Evolutionary conservation across 2,113 vertebrate species (phyloP), one percentile per base, ranked within the genome.

Genomic region (Sigmodon hispidus): DNA sequence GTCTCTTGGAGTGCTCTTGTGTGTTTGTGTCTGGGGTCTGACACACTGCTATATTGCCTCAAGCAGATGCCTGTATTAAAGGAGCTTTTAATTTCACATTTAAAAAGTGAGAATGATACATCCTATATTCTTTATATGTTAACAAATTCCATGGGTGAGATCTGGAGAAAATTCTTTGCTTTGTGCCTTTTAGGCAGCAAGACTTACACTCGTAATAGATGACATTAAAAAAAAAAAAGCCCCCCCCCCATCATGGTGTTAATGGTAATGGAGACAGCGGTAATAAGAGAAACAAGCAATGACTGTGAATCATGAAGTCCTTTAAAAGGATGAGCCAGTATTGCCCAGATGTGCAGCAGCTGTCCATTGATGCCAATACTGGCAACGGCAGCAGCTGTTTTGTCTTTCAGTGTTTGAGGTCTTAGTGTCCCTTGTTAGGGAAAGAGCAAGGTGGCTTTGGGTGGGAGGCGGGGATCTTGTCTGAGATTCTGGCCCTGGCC

Each of bases 391-490:
- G 72, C 40, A 6, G 52, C 45, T 85, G 43, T 26, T 52, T 43
- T 0, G 6, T 2, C 2, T 6, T 21, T 7, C 0, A 16, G 0
- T 55, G 67, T 48, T 10, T 45, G 61, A 29, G 79, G 24, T 52
- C 36, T 22, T 12, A 21, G 0, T 55, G 31, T 15, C 72, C 10
- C 59, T 91, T 89, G 5, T 77, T 76, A 67, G 69, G 69, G 52
- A 67, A 22, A 12, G 19, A n/a, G 16, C 5, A 15, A 45, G 13
- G 45, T 94, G 48, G 34, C 52, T 77, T 94, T 94, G 76, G 76
- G 11, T 22, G 75, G 36, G 16, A 45, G 10, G 31, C 29, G 43
- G n/a, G 34, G 59, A 85, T 86, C 65, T 94, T 90, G 5, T 70
- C 55, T 76, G 52, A 45, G 15, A 15, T 73, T 50, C 59, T 40